Evolutionary conservation across 2,888 invertebrate genomes (phyloP).

Genomic region (Leucoma salicis): DNA sequence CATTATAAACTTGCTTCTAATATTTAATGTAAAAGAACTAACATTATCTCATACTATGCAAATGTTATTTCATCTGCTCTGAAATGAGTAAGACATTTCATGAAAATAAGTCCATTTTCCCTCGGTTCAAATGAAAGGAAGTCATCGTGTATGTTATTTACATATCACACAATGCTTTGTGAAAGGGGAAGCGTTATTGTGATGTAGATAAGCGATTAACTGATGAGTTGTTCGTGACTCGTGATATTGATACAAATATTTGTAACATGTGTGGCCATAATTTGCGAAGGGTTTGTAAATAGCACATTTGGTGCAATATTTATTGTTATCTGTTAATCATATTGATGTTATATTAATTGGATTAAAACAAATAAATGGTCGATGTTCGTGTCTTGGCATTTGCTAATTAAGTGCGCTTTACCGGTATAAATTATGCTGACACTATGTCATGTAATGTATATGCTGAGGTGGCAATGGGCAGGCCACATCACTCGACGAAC

Average conservation of each 20-base stretch:
- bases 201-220: constrained; percentile 6
- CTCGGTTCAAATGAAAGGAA: constrained; percentile 5
- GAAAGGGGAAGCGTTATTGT: constrained; percentile 4
- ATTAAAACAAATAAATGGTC: no score
- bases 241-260: background rate
- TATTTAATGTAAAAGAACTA: no score
- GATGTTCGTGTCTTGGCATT: no score
- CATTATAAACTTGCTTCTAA: no score
- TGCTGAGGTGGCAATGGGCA: no score
- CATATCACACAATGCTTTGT: constrained; percentile 4
- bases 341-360: background rate
- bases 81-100: background rate
- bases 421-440: no score
- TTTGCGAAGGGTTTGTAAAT: background rate
- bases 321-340: background rate
- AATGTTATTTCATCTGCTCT: background rate
- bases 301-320: background rate
- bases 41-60: no score
- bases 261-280: background rate
- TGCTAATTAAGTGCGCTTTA: no score
- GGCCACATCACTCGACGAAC: no score
- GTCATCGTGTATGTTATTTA: constrained; percentile 4
- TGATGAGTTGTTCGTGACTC: constrained; percentile 3
- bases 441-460: no score
- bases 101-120: constrained; percentile 5